Percentiles rank a stretch among this genome's conserved stretches.
Conservation (phyloP, 2,113 vertebrate genomes). For the Trinectes maculatus region DNA sequence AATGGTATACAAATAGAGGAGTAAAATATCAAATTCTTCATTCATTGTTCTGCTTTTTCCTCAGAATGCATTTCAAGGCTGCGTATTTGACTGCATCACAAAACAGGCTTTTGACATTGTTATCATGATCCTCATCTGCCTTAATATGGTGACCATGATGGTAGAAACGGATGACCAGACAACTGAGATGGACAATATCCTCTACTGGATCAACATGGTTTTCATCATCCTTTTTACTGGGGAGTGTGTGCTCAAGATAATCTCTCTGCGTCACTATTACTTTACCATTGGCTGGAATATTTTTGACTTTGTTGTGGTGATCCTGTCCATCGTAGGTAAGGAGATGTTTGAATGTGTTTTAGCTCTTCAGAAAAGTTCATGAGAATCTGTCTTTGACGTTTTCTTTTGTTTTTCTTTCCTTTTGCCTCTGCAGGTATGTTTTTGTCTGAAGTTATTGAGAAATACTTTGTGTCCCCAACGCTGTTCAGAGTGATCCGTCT, state of each 20-base stretch:
- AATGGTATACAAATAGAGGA: neutral
- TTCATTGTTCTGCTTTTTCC: constrained; percentile 11
- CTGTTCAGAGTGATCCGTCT: constrained; percentile 94
- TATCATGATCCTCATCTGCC: constrained; percentile 99
- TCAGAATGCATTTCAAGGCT: constrained; percentile 96
- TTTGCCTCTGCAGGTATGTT: constrained; percentile 88
- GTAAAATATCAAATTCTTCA: neutral
- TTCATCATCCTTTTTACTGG: constrained; percentile 96
- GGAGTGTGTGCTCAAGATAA: constrained; percentile 92
- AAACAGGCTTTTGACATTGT: constrained; percentile 97
- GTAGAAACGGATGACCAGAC: constrained; percentile 97
- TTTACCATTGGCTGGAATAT: constrained; percentile 98
- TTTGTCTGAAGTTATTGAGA: constrained; percentile 92
- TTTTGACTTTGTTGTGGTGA: constrained; percentile 98
- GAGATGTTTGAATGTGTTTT: neutral
- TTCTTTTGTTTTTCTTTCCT: neutral
- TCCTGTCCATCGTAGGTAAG: constrained; percentile 98
- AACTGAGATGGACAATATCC: constrained; percentile 84
- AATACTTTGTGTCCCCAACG: constrained; percentile 94
- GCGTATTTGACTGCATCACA: constrained; percentile 95
- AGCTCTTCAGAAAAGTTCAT: too few relatives aligned
- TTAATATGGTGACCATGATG: constrained; percentile 99
- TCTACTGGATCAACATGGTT: constrained; percentile 94
- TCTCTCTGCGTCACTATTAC: constrained; percentile 95
- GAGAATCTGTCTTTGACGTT: neutral